Evolutionary conservation across 2,113 vertebrate genomes (phyloP).

Genomic region (Lagenorhynchus albirostris): DNA sequence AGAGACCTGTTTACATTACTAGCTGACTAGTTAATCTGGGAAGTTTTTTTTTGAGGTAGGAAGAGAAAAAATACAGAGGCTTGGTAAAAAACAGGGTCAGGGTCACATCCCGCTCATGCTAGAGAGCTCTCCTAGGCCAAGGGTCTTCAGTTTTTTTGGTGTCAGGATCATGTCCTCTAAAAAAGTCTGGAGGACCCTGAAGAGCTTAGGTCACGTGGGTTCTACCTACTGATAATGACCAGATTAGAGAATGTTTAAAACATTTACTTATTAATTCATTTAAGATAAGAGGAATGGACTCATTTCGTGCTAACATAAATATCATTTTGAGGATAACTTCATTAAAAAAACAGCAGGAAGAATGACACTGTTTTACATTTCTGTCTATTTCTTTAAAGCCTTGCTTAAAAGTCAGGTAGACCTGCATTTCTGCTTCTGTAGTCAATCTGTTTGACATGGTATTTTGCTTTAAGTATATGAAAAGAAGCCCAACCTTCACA

Average conservation of each 20-base stretch:
- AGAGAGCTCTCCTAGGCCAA: not conserved
- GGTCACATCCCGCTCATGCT: no score
- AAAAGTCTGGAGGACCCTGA: not conserved
- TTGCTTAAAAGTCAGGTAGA: not conserved
- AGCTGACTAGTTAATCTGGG: not conserved
- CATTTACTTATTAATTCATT: not conserved
- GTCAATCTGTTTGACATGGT: not conserved
- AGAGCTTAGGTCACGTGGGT: not conserved
- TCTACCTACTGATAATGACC: not conserved
- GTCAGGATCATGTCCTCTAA: not conserved
- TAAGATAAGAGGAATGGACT: not conserved
- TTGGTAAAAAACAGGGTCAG: not conserved
- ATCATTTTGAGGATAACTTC: not conserved
- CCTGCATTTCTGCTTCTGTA: not conserved
- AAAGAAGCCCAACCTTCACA: not conserved
- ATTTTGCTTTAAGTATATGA: not conserved
- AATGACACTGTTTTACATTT: not conserved
- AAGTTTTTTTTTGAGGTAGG: not conserved
- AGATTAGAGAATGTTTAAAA: not conserved
- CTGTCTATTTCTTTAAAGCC: not conserved
- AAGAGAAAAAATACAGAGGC: not conserved
- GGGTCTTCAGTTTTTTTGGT: not conserved
- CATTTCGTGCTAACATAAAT: not conserved
- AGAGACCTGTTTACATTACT: fast-evolving
- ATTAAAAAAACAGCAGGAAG: not conserved